Conservation (phyloP, 2,888 invertebrate genomes). For the Andrena fulva region DNA sequence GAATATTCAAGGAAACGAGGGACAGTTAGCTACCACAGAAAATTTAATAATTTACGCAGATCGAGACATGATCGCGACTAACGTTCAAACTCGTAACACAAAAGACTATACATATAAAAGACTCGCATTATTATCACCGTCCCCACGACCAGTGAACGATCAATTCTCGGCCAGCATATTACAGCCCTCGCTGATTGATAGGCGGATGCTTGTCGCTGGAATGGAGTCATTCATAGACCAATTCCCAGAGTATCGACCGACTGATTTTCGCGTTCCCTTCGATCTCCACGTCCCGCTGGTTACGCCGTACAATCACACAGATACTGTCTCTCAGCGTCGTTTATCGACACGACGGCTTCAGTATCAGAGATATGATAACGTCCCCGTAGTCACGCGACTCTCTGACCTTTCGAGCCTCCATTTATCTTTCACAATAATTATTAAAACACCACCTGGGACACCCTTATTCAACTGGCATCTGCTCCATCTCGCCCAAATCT, state of each 20-base stretch:
- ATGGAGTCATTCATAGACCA: slow-evolving; percentile 65
- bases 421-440: not conserved
- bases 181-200: slow-evolving; percentile 27
- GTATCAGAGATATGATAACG: slow-evolving; percentile 1
- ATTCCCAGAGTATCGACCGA: slow-evolving; percentile 35
- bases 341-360: slow-evolving; percentile 51
- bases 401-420: not conserved
- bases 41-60: too few species aligned
- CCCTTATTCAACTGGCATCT: too few species aligned
- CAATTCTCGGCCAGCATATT: slow-evolving; percentile 17
- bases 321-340: slow-evolving; percentile 47
- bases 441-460: not conserved
- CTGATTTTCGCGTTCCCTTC: slow-evolving; percentile 54
- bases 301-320: slow-evolving; percentile 48
- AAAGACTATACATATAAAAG: too few species aligned
- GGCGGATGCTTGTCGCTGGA: slow-evolving; percentile 21
- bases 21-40: too few species aligned
- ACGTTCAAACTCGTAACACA: too few species aligned
- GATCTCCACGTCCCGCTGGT: slow-evolving; percentile 42
- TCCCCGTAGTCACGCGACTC: slow-evolving; percentile 7
- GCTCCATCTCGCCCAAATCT: not conserved
- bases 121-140: not conserved
- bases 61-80: too few species aligned
- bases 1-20: too few species aligned
- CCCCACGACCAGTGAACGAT: not conserved